Percentiles rank a stretch among this genome's conserved stretches.
phyloP scores from a whole-genome alignment of 2,113 vertebrate genomes.

The Nerophis ophidion region DNA sequence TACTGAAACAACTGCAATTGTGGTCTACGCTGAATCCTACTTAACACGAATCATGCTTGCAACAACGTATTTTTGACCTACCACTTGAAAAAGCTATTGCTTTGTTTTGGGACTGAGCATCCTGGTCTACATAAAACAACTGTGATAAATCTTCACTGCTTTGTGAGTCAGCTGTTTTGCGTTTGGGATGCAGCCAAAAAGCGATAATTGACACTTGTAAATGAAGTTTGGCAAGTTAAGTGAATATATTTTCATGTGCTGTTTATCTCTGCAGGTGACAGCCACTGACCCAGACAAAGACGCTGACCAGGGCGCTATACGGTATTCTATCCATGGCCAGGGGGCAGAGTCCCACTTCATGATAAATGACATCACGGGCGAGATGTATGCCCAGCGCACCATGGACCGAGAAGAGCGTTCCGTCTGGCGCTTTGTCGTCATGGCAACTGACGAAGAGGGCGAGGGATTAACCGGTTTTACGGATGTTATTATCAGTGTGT shows the following conservation, averaged over 20 bases:
- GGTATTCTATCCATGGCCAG: constrained; percentile 83
- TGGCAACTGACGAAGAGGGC: constrained; percentile 85
- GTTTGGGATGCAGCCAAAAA: constrained; percentile 14
- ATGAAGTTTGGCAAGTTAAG: constrained; percentile 34
- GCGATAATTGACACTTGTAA: constrained; percentile 37
- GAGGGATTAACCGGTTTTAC: constrained; percentile 87
- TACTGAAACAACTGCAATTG: too few relatives aligned
- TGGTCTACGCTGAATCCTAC: too few relatives aligned
- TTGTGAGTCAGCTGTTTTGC: constrained; percentile 6
- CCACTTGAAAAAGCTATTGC: background rate
- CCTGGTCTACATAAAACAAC: background rate
- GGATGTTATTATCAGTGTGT: constrained; percentile 84
- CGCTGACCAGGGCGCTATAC: constrained; percentile 76
- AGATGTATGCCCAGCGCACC: constrained; percentile 79
- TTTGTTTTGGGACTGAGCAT: background rate
- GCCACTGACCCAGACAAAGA: constrained; percentile 83
- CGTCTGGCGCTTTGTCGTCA: constrained; percentile 83
- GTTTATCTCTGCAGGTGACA: constrained; percentile 73
- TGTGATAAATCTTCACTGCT: background rate
- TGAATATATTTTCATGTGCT: constrained; percentile 36
- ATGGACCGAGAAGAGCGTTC: constrained; percentile 81
- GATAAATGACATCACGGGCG: constrained; percentile 82
- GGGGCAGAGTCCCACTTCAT: constrained; percentile 81
- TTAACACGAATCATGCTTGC: too few relatives aligned
- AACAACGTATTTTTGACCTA: background rate